Conservation (phyloP, 2,797 vertebrate genomes). For the Molossus molossus region DNA sequence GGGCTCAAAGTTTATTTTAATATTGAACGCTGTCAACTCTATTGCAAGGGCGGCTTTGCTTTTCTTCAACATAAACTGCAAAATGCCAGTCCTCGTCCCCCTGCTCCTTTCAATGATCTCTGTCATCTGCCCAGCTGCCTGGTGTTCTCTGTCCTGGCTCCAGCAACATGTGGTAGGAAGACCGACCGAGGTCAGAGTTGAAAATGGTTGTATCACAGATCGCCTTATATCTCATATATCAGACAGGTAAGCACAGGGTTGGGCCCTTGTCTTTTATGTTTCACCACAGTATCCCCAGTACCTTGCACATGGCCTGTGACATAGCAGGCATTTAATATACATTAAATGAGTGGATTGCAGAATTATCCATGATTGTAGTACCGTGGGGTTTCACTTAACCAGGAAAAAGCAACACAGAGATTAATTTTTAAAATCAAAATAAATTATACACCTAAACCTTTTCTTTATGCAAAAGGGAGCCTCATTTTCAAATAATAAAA, state of each 20-base stretch:
- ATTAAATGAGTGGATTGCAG: constrained; percentile 24
- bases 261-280: neutral
- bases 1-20: constrained; percentile 6
- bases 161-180: neutral
- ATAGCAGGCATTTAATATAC: neutral
- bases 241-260: neutral
- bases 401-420: constrained; percentile 16
- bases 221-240: neutral
- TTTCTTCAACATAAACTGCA: neutral
- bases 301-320: neutral
- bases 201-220: neutral
- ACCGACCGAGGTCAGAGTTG: neutral
- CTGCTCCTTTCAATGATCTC: neutral
- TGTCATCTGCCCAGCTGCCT: neutral
- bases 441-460: constrained; percentile 51
- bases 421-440: constrained; percentile 47
- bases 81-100: neutral
- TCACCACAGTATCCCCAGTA: neutral
- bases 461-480: constrained; percentile 4
- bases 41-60: neutral
- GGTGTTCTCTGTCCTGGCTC: neutral
- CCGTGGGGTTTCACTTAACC: neutral
- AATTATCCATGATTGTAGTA: constrained; percentile 27
- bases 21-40: neutral
- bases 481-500: constrained; percentile 63